phyloP scores from a whole-genome alignment of 2,888 invertebrate genomes.

The Diabrotica balteata region DNA sequence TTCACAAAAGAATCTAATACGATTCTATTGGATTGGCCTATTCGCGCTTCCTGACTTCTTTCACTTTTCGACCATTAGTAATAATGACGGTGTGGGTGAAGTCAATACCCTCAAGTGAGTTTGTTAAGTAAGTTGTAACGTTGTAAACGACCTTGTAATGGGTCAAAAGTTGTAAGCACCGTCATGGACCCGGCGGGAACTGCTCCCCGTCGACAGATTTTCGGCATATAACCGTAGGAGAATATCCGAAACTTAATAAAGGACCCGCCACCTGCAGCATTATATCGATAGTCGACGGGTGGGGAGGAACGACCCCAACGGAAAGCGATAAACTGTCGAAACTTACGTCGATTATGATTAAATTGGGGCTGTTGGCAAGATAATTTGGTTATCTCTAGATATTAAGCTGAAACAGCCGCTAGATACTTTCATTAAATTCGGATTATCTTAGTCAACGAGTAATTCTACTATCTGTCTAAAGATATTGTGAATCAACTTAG shows the following conservation, averaged over 20 bases:
- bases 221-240: conserved; percentile 39
- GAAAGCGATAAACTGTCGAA: conserved; percentile 22
- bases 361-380: conserved; percentile 19
- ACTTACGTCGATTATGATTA: conserved; percentile 22
- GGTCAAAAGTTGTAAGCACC: conserved; percentile 42
- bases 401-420: conserved; percentile 6
- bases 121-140: conserved; percentile 32
- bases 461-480: background rate
- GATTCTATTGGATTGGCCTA: no score
- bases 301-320: conserved; percentile 29
- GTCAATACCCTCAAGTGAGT: conserved; percentile 36
- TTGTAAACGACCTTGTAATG: conserved; percentile 44
- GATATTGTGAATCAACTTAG: no score
- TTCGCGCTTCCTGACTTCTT: background rate
- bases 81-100: conserved; percentile 9
- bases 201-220: conserved; percentile 45
- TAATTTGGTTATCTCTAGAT: conserved; percentile 19
- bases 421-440: conserved; percentile 5
- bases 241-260: conserved; percentile 38
- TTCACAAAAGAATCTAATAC: no score
- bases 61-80: background rate
- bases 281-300: conserved; percentile 37
- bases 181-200: conserved; percentile 40
- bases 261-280: conserved; percentile 42
- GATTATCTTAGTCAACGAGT: background rate